phyloP scores from a whole-genome alignment of 1,140 invertebrate genomes.

The Bombus huntii region DNA sequence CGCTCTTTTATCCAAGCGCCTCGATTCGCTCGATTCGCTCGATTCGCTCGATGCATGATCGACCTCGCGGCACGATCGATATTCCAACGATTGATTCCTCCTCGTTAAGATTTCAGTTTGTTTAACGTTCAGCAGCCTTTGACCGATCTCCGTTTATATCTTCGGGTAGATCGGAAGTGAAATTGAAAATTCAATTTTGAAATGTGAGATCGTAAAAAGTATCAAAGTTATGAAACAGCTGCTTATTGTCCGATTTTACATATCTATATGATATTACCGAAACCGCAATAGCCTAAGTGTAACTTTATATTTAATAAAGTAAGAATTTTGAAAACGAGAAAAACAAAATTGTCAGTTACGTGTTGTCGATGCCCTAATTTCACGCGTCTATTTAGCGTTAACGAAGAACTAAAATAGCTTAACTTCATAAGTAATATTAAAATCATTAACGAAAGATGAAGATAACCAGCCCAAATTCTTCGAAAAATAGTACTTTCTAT shows the following conservation, averaged over 20 bases:
- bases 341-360: too few relatives aligned
- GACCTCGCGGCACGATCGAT: conserved; percentile 21
- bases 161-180: background rate
- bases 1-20: conserved; percentile 14
- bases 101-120: background rate
- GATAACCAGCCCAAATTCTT: fast-evolving
- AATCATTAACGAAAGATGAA: too few relatives aligned
- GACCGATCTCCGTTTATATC: background rate
- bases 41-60: conserved; percentile 1
- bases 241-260: background rate
- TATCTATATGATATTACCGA: background rate
- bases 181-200: background rate
- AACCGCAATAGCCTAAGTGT: too few relatives aligned
- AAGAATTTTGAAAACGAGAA: background rate
- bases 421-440: too few relatives aligned
- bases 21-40: background rate
- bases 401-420: too few relatives aligned
- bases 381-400: too few relatives aligned
- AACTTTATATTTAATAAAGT: background rate
- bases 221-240: background rate
- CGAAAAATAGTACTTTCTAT: background rate
- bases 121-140: background rate
- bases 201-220: background rate
- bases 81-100: conserved; percentile 2
- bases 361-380: too few relatives aligned